Evolutionary conservation across 2,797 vertebrate species (phyloP), one percentile per base, ranked within the genome.

Genomic region (Orientallactaga sibirica): DNA sequence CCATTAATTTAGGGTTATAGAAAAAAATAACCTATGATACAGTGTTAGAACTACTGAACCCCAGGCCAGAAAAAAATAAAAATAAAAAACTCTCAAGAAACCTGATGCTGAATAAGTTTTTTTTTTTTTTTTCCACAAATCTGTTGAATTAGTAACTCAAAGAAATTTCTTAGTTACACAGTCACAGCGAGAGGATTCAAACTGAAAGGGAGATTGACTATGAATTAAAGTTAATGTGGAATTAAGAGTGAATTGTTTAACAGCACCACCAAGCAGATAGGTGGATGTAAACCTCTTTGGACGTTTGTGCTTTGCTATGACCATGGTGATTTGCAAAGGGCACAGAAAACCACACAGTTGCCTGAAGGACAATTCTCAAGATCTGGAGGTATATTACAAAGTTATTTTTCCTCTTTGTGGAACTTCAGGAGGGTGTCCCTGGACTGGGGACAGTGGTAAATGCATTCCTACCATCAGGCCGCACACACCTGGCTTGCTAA

Each of bases 1-100:
- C 94, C 94, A 97, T 97, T 96, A 95, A 95, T 98, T 97, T 96
- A 97, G 97, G 97, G 95, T 97, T 97, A 97, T 97, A 98, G 98
- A 96, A 98, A 96, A 96, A 98, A 7, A 91, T 80, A 92, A 84
- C 97, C 93, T 97, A 73, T 96, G 97, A 97, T 94, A 94, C 3
- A 0, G 75, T 95, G 92, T 90, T 97, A 96, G 88, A 97, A 95
- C 97, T 93, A 86, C 90, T 97, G 95, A 96, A 96, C 92, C 66
- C 22, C 29, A 83, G 81, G 93, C 96, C 52, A 14, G 48, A 58
- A 27, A 96, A 97, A 94, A 94, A 86, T 94, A 89, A 97, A 97
- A 92, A 95, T 43, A 93, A 81, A 75, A 71, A 66, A 81, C 48
- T 64, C 68, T 77, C 81, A 92, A 61, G 80, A 80, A 87, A 86